Evolutionary conservation across 2,888 invertebrate species (phyloP), one percentile per base, ranked within the genome.

Genomic region (Neoitamus cyanurus): DNA sequence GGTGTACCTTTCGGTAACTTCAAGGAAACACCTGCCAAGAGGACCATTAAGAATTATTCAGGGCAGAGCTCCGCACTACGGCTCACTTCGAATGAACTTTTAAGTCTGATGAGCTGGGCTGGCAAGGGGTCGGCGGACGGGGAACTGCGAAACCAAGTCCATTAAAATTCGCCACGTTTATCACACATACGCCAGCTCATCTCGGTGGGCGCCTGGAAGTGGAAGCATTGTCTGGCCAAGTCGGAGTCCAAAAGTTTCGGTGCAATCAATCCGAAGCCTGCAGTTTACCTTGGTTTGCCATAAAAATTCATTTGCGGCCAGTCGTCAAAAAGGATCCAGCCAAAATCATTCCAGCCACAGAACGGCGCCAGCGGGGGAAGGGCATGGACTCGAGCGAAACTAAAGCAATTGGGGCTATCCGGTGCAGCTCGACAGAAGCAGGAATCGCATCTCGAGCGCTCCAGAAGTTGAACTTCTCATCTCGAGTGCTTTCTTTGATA

Each of bases 401-500:
- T 58, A 58, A 58, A 58, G 58, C 58, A 58, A 58, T 58, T 58
- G 58, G 25, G 25, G 58, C 58, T 58, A 58, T 58, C 58, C 58
- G 58, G 58, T 58, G 58, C 58, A 58, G 15, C 58, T 58, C 58
- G 58, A 58, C 58, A 58, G 25, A 0, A 25, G 9, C 72, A 72
- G 58, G 58, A 58, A 58, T 34, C 72, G 28, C 72, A 31, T 31
- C 31, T 30, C 34, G 2, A 72, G 15, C 34, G 15, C 15, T 28
- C 72, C 72, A 72, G 72, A 31, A 72, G 31, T 31, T 34, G 15
- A 31, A 15, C 31, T 72, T 72, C 34, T 34, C 34, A 34, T 72
- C 34, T 72, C 72, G 31, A 34, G 42, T 30, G 34, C 46, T 80
- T 58, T 58, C 58, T 48, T 80, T 80, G 58, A 58, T 80, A 58